These are phyloP conservation scores for Syrrhaptes paradoxus DNA, from an alignment of 2,113 vertebrate genomes.

Conservation along the genomic window DNA sequence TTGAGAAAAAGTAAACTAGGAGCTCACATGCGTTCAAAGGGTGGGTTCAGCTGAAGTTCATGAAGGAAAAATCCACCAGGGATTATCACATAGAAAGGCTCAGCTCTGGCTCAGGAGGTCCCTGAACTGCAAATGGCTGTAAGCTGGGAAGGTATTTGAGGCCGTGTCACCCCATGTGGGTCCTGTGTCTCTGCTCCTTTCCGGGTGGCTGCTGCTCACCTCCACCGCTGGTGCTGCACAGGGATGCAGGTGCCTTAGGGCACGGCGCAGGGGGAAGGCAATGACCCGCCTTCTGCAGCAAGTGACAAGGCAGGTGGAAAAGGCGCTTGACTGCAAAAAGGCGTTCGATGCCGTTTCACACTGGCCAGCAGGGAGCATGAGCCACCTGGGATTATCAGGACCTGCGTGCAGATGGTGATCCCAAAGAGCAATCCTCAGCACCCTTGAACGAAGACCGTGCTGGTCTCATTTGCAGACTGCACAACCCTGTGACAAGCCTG, in stretches of 20 bases:
- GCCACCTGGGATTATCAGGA: background rate
- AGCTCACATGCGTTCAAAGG: constrained; percentile 10
- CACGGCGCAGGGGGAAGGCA: background rate
- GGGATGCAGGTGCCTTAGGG: background rate
- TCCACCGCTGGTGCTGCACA: background rate
- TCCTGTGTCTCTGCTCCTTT: background rate
- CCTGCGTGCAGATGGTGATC: background rate
- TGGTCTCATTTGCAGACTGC: background rate
- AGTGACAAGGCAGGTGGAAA: background rate
- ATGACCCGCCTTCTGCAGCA: background rate
- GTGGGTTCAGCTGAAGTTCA: constrained; percentile 43
- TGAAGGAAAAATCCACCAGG: background rate
- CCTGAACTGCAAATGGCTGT: background rate
- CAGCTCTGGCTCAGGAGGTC: background rate
- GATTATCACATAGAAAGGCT: constrained; percentile 37
- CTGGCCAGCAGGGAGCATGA: background rate
- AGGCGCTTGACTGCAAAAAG: background rate
- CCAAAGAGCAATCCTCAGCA: background rate
- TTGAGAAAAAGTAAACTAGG: background rate
- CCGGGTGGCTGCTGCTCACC: background rate
- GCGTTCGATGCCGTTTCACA: background rate
- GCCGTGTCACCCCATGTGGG: background rate
- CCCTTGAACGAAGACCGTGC: too few species aligned
- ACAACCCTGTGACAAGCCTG: background rate
- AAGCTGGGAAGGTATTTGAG: constrained; percentile 16